Percentiles rank a stretch among this genome's conserved stretches.
Evolutionary conservation across 2,797 vertebrate genomes (phyloP).

Genomic region (Chromis chromis): DNA sequence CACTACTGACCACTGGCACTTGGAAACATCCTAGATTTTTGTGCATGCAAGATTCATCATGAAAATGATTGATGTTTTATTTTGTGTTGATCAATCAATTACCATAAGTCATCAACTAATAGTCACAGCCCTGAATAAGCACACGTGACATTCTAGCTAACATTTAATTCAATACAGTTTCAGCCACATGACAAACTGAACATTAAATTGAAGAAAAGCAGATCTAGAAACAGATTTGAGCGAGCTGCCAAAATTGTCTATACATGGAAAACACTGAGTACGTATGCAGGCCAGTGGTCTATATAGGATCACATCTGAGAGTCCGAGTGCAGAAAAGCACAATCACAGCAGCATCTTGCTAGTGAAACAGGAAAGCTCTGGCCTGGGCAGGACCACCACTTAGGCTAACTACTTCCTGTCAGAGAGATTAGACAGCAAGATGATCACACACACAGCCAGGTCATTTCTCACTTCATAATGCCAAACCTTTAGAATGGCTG

Average conservation of each 20-base stretch:
- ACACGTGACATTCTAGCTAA: background rate
- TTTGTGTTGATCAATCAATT: no score
- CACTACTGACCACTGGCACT: no score
- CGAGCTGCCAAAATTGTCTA: background rate
- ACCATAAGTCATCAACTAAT: no score
- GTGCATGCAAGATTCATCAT: no score
- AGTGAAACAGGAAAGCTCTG: constrained; percentile 88
- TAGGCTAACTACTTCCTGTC: constrained; percentile 91
- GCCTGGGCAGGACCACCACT: constrained; percentile 88
- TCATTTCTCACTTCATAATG: constrained; percentile 50
- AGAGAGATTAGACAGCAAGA: constrained; percentile 81
- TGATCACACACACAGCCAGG: constrained; percentile 61
- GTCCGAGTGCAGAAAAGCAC: constrained; percentile 41
- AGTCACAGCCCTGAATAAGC: no score
- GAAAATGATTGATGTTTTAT: no score
- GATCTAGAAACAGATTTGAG: background rate
- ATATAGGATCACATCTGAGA: constrained; percentile 15
- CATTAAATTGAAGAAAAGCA: background rate
- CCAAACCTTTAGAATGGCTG: constrained; percentile 29
- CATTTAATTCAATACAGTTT: background rate
- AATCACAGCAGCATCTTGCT: constrained; percentile 81
- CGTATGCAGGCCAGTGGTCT: background rate
- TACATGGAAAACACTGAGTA: background rate
- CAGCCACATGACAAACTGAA: background rate
- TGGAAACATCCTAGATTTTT: no score